Percentiles rank a stretch among this genome's conserved stretches.
Evolutionary conservation across 2,797 vertebrate genomes (phyloP).

Genomic region (Huso huso): DNA sequence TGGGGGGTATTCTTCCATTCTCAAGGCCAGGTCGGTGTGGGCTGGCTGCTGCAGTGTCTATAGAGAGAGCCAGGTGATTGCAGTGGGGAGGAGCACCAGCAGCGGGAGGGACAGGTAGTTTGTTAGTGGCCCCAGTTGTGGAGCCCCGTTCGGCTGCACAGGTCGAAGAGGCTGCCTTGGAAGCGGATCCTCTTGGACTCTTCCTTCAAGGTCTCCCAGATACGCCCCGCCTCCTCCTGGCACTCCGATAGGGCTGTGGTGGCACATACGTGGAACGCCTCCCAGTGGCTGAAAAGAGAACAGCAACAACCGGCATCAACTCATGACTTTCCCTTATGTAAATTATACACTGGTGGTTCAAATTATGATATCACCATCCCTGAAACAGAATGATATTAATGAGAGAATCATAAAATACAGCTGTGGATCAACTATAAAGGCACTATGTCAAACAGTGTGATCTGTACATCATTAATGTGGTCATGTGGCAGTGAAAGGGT

Average conservation of each 20-base stretch:
- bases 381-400: no score
- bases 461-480: no score
- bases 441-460: no score
- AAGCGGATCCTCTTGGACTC: slow-evolving; percentile 63
- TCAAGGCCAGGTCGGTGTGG: no score
- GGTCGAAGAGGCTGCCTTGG: slow-evolving; percentile 64
- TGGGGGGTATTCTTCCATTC: no score
- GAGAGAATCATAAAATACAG: no score
- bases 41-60: slow-evolving; percentile 1
- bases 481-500: no score
- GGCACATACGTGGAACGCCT: slow-evolving; percentile 62
- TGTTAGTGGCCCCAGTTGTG: slow-evolving; percentile 23
- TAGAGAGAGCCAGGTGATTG: slow-evolving; percentile 35
- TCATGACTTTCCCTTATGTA: no score
- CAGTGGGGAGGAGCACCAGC: slow-evolving; percentile 37
- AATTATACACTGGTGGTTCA: no score
- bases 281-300: slow-evolving; percentile 60
- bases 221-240: slow-evolving; percentile 56
- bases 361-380: no score
- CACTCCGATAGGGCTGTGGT: slow-evolving; percentile 53
- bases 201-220: slow-evolving; percentile 64
- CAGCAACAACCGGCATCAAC: slow-evolving; percentile 10
- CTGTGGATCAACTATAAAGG: no score
- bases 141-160: slow-evolving; percentile 52
- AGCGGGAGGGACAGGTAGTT: slow-evolving; percentile 31